These are phyloP conservation scores for Gobionotothen gibberifrons DNA, from an alignment of 2,797 vertebrate genomes.

Conservation along the genomic window DNA sequence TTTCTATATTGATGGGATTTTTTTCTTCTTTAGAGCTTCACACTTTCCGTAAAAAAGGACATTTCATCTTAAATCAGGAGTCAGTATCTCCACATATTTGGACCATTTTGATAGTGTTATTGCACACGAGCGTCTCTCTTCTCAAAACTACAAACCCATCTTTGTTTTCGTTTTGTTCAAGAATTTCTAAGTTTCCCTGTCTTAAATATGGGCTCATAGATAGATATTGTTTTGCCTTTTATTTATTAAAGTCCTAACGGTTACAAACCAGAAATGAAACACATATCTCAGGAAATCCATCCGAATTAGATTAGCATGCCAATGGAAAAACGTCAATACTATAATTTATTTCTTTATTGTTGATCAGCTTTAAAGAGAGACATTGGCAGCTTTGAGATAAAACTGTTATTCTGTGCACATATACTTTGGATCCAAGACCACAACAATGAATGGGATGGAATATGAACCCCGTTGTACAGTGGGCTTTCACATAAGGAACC, in stretches of 20 bases:
- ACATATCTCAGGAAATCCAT: conserved; percentile 74
- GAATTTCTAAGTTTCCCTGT: neutral
- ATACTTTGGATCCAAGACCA: conserved; percentile 14
- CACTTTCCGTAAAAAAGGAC: conserved; percentile 24
- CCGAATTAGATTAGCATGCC: conserved; percentile 39
- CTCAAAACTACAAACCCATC: conserved; percentile 32
- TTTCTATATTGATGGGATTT: conserved; percentile 78
- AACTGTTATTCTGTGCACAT: conserved; percentile 40
- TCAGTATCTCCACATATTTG: conserved; percentile 41
- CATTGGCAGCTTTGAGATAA: conserved; percentile 24
- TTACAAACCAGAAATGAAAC: conserved; percentile 31
- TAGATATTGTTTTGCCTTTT: conserved; percentile 35
- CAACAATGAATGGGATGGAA: conserved; percentile 22
- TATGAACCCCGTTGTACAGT: conserved; percentile 69
- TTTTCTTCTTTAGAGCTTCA: conserved; percentile 44
- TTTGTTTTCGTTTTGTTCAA: conserved; percentile 25
- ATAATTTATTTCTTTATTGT: neutral
- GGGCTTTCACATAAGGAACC: conserved; percentile 47
- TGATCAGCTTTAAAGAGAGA: conserved; percentile 3
- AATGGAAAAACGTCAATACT: conserved; percentile 13
- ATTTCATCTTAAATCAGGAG: conserved; percentile 63
- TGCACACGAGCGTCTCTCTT: conserved; percentile 40
- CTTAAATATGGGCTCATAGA: conserved; percentile 13
- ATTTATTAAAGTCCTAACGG: conserved; percentile 29
- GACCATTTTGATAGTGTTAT: conserved; percentile 31